Conservation (phyloP, 2,113 vertebrate species). For the Bombycilla garrulus region DNA sequence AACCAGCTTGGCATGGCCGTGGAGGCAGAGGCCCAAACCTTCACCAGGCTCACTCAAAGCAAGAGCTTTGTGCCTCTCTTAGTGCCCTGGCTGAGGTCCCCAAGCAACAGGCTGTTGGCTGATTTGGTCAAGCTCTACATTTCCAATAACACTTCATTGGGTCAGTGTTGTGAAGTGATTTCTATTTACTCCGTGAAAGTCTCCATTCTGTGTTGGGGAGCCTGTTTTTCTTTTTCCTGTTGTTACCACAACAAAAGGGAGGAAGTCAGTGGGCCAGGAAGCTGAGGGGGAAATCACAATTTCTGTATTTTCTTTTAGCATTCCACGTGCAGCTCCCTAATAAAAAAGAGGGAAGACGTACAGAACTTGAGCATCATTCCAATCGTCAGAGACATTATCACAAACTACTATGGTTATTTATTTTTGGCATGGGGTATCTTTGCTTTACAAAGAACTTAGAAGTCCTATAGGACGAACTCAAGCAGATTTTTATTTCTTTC, state of each 20-base stretch:
- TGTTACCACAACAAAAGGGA: not conserved
- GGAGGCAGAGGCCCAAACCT: not conserved
- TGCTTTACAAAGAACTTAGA: not conserved
- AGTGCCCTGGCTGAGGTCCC: not conserved
- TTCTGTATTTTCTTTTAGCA: not conserved
- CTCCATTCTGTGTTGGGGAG: not conserved
- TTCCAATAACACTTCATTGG: not conserved
- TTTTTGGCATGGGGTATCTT: conserved; percentile 25
- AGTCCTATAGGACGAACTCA: not conserved
- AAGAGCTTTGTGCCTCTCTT: not conserved
- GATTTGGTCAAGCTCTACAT: not conserved
- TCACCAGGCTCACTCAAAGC: not conserved
- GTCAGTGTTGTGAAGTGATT: not conserved
- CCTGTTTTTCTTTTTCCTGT: not conserved
- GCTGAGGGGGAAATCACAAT: not conserved
- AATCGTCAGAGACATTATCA: not conserved
- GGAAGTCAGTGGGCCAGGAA: not conserved
- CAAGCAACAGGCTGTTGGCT: not conserved
- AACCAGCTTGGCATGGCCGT: not conserved
- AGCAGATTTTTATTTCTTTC: not conserved
- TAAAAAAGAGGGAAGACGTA: not conserved
- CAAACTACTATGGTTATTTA: not conserved
- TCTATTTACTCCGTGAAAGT: not conserved
- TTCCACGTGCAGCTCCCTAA: not conserved
- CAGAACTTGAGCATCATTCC: not conserved